phyloP scores from a whole-genome alignment of 2,888 invertebrate genomes.

The Endotricha flammealis region DNA sequence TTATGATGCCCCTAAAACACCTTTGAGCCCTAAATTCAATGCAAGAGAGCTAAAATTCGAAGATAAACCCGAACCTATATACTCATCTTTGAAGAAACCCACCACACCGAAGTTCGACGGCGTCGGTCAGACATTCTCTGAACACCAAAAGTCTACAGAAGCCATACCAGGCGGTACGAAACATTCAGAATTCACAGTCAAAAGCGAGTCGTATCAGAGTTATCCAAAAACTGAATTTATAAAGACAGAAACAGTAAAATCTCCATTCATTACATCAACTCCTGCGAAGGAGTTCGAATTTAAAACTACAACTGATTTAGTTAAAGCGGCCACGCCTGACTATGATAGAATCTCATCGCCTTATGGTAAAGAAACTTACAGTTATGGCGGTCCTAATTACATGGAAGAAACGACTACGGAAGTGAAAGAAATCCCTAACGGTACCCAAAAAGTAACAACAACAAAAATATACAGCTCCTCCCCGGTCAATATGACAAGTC shows the following conservation, averaged over 20 bases:
- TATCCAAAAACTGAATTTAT: constrained; percentile 59
- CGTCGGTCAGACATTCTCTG: constrained; percentile 58
- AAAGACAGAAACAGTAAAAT: constrained; percentile 53
- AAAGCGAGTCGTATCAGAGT: constrained; percentile 63
- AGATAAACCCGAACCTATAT: constrained; percentile 60
- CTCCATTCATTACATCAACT: constrained; percentile 59
- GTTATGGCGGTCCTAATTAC: constrained; percentile 64
- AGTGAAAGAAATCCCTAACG: constrained; percentile 75
- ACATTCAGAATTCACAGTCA: constrained; percentile 58
- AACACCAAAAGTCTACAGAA: constrained; percentile 65
- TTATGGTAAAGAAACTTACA: constrained; percentile 59
- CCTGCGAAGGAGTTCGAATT: constrained; percentile 45
- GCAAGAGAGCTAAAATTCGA: constrained; percentile 70
- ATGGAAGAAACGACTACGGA: constrained; percentile 73
- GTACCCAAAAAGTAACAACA: constrained; percentile 75
- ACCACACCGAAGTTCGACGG: constrained; percentile 47
- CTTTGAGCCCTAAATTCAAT: constrained; percentile 71
- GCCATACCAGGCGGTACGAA: constrained; percentile 65
- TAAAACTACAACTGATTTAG: constrained; percentile 48
- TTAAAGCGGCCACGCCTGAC: constrained; percentile 60
- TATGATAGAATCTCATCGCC: constrained; percentile 64
- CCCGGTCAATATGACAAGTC: constrained; percentile 69
- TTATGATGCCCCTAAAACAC: constrained; percentile 58
- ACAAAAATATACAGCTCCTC: constrained; percentile 78
- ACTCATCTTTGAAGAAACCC: constrained; percentile 58